These are phyloP conservation scores for Hycleus phaleratus DNA, from an alignment of 1,140 invertebrate species.

Conservation along the genomic window DNA sequence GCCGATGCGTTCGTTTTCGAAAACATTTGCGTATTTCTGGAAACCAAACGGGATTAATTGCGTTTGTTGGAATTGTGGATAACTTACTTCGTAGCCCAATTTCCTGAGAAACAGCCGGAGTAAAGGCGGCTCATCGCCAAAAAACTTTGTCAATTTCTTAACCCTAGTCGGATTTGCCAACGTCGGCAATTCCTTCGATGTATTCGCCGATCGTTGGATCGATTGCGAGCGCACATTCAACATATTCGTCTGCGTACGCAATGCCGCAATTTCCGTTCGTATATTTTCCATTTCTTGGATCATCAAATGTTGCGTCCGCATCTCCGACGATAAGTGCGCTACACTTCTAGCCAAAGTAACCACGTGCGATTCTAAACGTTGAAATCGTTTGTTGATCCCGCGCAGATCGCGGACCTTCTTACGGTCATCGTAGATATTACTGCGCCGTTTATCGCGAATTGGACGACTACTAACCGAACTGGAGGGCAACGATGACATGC, in stretches of 20 bases:
- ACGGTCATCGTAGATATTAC: conserved; percentile 49
- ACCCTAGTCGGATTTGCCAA: conserved; percentile 76
- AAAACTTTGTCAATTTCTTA: conserved; percentile 82
- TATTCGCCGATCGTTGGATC: conserved; percentile 33
- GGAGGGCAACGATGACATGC: conserved; percentile 54
- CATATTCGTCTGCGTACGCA: conserved; percentile 61
- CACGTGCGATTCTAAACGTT: conserved; percentile 84
- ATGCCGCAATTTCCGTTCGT: conserved; percentile 70
- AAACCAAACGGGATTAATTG: conserved; percentile 31
- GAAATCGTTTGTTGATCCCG: conserved; percentile 81
- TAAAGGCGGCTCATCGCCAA: conserved; percentile 86
- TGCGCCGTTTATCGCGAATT: conserved; percentile 55
- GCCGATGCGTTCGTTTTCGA: conserved; percentile 84
- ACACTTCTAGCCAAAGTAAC: conserved; percentile 85
- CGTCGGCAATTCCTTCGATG: conserved; percentile 53
- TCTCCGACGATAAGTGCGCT: conserved; percentile 87
- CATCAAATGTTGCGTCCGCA: conserved; percentile 83
- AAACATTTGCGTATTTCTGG: conserved; percentile 80
- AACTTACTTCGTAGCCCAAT: conserved; percentile 81
- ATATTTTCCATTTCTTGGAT: conserved; percentile 87
- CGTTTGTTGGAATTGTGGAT: no score
- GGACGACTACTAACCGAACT: conserved; percentile 71
- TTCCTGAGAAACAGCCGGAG: conserved; percentile 84
- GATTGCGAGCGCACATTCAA: conserved; percentile 51
- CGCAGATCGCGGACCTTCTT: conserved; percentile 71